A percentile compares a stretch with the other conserved stretches of the same genome.
These are phyloP conservation scores for Salmo trutta DNA, from an alignment of 2,797 vertebrate genomes.

Conservation along the genomic window DNA sequence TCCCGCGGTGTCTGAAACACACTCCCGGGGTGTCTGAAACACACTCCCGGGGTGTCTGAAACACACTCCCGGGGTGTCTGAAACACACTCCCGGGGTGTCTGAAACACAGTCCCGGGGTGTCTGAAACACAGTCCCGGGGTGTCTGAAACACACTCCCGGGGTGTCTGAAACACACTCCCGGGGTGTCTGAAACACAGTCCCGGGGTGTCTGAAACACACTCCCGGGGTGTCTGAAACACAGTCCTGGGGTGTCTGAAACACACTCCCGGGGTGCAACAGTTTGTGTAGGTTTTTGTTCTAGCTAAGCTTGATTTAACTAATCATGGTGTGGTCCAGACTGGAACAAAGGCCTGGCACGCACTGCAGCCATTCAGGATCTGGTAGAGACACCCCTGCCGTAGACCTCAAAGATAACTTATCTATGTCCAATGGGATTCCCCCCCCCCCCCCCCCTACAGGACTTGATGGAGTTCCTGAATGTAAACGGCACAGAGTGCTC, in stretches of 20 bases:
- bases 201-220: neutral
- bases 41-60: neutral
- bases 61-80: no score
- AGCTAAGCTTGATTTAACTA: no score
- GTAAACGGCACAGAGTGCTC: conserved; percentile 92
- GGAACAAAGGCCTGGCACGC: no score
- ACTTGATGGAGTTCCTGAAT: conserved; percentile 95
- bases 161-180: no score
- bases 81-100: neutral
- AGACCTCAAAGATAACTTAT: neutral
- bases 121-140: neutral
- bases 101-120: no score
- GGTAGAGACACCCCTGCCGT: neutral
- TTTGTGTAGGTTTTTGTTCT: no score
- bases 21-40: no score
- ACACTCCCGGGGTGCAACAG: neutral
- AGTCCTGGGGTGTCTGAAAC: neutral
- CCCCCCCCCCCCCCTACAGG: conserved; percentile 67
- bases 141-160: no score
- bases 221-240: no score
- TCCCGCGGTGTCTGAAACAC: neutral
- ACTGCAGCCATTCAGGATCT: no score
- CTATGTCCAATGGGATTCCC: neutral
- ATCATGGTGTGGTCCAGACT: no score
- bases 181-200: neutral